Conservation (phyloP, 2,113 vertebrate species). For the Lagenorhynchus albirostris region DNA sequence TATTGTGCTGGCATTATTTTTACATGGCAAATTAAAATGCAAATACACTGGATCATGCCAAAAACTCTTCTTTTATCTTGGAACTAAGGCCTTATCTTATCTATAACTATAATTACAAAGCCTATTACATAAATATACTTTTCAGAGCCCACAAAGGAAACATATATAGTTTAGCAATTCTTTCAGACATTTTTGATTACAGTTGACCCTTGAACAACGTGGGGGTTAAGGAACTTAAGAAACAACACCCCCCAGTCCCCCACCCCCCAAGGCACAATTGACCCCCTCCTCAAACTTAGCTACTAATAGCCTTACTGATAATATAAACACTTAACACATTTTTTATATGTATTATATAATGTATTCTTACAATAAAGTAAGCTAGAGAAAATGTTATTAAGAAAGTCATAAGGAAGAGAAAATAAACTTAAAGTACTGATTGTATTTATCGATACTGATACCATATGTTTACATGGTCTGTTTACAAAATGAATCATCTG, state of each 20-base stretch:
- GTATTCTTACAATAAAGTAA: not conserved
- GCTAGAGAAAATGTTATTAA: not conserved
- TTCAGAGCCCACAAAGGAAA: not conserved
- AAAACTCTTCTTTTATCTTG: not conserved
- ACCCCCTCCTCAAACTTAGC: not conserved
- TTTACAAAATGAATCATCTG: not conserved
- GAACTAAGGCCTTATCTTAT: not conserved
- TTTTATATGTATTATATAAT: not conserved
- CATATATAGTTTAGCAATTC: not conserved
- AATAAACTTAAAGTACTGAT: not conserved
- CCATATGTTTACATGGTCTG: not conserved
- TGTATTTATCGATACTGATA: not conserved
- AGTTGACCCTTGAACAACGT: not conserved
- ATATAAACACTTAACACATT: not conserved
- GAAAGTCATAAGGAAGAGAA: not conserved
- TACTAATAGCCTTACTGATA: not conserved
- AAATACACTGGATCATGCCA: not conserved
- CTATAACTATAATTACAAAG: not conserved
- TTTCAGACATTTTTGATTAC: not conserved
- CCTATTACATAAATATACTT: constrained; percentile 10
- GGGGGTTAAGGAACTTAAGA: not conserved
- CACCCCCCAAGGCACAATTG: not conserved
- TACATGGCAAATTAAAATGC: not conserved
- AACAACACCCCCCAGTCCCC: not conserved
- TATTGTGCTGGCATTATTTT: constrained; percentile 6